Evolutionary conservation across 2,113 vertebrate species (phyloP), one percentile per base, ranked within the genome.

Genomic region (Istiophorus platypterus): DNA sequence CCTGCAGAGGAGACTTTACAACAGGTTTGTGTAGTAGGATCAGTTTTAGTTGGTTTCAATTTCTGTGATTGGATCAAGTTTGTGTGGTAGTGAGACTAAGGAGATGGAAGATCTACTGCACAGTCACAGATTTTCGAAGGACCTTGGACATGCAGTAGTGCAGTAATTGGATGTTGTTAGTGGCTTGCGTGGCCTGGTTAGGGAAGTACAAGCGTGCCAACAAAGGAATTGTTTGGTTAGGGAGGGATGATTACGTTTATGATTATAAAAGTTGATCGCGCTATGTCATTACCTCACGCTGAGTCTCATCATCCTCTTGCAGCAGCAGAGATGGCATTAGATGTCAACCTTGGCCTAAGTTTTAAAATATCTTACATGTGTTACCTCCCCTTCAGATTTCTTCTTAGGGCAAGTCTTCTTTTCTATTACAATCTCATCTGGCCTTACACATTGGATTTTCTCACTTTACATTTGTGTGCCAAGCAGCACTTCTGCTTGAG

Each of bases 361-460:
- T 83, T 85, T 51, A 62, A 74, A 81, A 81, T 84, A 82, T 88
- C 54, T 76, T 47, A 31, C 37, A 41, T 57, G 57, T 63, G 0
- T 78, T 81, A 51, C 81, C 26, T 85, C 63, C 57, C 72, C 59
- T 81, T 75, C 84, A 76, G 87, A 84, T 83, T 76, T 88, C 52
- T 78, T 76, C 80, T 1, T 10, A 76, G 76, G 86, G 81, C 83
- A 82, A 88, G 87, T 84, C 71, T 81, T 88, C 62, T 89, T 78
- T 90, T 85, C 85, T 88, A 91, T 91, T 89, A 91, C 85, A 88
- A 87, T 92, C 90, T 91, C 89, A 88, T 92, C 87, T 80, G 72
- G 88, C 73, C 78, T 89, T 88, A 89, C 84, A 81, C 90, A 82
- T 87, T 89, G 80, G 67, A 91, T 91, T 90, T 90, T 80, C 86